Base-by-base conservation (phyloP, 2,888 invertebrate genomes). In the Eudemis profundana region DNA sequence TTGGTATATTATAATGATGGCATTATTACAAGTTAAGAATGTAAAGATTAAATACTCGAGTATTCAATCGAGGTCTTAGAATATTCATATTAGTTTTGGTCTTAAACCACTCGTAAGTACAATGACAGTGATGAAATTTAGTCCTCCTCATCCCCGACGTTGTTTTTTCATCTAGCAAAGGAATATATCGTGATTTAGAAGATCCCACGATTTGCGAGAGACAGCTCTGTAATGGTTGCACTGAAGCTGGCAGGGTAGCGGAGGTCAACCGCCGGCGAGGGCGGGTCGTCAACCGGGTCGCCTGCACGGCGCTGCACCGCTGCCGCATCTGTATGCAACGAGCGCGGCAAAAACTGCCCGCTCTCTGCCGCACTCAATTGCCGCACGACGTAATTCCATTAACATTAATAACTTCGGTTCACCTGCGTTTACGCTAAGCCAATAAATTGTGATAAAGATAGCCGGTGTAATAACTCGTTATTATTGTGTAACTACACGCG, bases 201-300 rank as follows among this genome's bases (percentile, higher is more conserved):
- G 33, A 51, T 51, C 12, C 12, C 19, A 56, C 56, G 44, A 56
- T 42, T 54, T 2, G 29, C 42, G 42, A 19, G 42, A n/a, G 33
- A 36, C 33, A 42, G 15, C 36, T 21, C 44, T 40, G 40, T 21
- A 42, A 21, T 47, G 49, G 23, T 40, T 49, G 40, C 49, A 50
- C 1, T 56, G 53, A 56, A 53, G 63, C 42, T 74, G 70, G 68
- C 69, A 64, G 72, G 72, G 73, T 61, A 69, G 74, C 69, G 42
- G 82, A 81, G 89, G 89, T 90, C 89, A 89, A 87, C 51, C 84
- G 83, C 84, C 89, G 84, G 72, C 87, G 83, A 72, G 76, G 78
- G 78, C 78, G 82, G 89, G 87, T 88, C 87, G 88, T 82, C 83
- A 83, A 70, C 83, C 83, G 79, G 71, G 72, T 64, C 70, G 71